Evolutionary conservation across 2,113 vertebrate species (phyloP).

Genomic region (Cranoglanis bouderius): DNA sequence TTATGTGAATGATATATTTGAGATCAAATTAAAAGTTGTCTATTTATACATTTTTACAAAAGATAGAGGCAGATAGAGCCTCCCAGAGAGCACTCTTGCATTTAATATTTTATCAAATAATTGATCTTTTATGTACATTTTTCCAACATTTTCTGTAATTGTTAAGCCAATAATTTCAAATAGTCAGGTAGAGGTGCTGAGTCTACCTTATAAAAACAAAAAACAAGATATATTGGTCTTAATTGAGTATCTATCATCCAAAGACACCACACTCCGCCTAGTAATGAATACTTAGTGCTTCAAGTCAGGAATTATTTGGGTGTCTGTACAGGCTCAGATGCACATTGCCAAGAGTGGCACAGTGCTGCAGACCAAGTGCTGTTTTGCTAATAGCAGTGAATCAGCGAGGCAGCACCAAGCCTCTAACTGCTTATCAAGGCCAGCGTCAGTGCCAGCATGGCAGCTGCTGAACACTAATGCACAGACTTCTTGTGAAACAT

Average conservation of each 20-base stretch:
- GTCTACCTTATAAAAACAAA: not conserved
- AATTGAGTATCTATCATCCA: conserved; percentile 2
- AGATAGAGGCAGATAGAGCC: not conserved
- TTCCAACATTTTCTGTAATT: not conserved
- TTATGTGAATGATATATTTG: not conserved
- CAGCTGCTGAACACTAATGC: conserved; percentile 48
- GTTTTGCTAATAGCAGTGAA: conserved; percentile 44
- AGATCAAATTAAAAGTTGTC: not conserved
- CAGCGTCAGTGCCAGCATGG: conserved; percentile 43
- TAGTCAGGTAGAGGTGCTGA: not conserved
- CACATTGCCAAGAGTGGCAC: conserved; percentile 19
- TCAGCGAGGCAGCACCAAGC: conserved; percentile 36
- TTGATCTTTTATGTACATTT: not conserved
- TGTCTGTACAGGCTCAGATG: conserved; percentile 27
- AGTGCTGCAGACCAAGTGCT: conserved; percentile 28
- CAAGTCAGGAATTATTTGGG: conserved; percentile 41
- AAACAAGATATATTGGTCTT: not conserved
- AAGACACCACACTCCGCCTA: not conserved
- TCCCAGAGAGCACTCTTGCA: not conserved
- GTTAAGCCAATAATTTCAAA: not conserved
- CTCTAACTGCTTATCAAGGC: conserved; percentile 51
- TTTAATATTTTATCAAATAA: not conserved
- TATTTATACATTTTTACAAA: not conserved
- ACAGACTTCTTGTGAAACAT: conserved; percentile 46
- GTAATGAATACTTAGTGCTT: conserved; percentile 32